Evolutionary conservation across 2,113 vertebrate species (phyloP).

Genomic region (Microcebus ravelobensis): DNA sequence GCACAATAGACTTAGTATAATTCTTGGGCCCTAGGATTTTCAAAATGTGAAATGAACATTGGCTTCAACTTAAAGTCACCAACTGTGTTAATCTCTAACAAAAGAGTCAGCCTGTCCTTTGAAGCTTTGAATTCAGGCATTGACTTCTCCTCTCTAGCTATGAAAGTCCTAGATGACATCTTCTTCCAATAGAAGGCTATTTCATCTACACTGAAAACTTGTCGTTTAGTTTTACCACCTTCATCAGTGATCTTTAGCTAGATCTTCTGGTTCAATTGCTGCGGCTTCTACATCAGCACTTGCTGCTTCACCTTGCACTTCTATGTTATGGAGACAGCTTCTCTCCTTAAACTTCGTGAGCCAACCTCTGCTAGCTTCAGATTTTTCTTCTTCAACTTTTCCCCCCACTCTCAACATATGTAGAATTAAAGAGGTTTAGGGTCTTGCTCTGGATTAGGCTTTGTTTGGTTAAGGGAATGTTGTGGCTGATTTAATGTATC

Average conservation of each 20-base stretch:
- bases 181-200: not conserved
- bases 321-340: not conserved
- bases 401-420: not conserved
- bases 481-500: not conserved
- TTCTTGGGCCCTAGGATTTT: not conserved
- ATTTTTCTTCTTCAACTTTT: not conserved
- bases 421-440: not conserved
- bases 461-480: not conserved
- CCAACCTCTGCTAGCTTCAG: not conserved
- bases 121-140: not conserved
- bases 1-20: not conserved
- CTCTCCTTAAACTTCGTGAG: not conserved
- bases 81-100: not conserved
- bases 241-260: not conserved
- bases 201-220: not conserved
- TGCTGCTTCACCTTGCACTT: not conserved
- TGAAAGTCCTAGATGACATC: not conserved
- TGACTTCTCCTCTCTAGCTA: not conserved
- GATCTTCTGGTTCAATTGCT: not conserved
- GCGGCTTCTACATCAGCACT: not conserved
- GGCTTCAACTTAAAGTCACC: not conserved
- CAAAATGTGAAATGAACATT: not conserved
- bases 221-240: not conserved
- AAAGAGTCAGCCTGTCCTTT: not conserved
- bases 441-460: not conserved